phyloP scores from a whole-genome alignment of 1,140 invertebrate species.

The Lethrus apterus region DNA sequence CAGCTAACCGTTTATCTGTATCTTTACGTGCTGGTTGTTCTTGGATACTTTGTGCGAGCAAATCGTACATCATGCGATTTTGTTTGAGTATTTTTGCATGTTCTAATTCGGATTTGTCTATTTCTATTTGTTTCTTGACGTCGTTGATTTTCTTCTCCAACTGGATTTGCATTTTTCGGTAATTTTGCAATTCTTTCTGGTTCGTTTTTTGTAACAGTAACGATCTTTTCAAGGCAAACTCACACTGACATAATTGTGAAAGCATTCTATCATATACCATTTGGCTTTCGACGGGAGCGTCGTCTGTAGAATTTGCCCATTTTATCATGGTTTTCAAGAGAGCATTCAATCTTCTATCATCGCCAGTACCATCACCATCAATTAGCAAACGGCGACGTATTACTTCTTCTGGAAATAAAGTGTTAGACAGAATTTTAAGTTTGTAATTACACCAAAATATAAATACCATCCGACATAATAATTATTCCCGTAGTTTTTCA shows the following conservation, averaged over 20 bases:
- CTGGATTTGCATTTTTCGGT: slow-evolving; percentile 66
- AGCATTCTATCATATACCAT: slow-evolving; percentile 71
- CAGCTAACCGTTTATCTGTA: slow-evolving; percentile 66
- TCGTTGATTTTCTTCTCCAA: slow-evolving; percentile 70
- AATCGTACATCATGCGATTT: slow-evolving; percentile 89
- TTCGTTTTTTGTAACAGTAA: slow-evolving; percentile 74
- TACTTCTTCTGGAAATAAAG: slow-evolving; percentile 73
- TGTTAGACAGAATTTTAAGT: slow-evolving; percentile 6
- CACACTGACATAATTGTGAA: slow-evolving; percentile 75
- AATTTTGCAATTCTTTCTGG: slow-evolving; percentile 74
- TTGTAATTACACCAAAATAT: background rate
- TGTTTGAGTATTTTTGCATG: slow-evolving; percentile 77
- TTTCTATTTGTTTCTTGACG: slow-evolving; percentile 67
- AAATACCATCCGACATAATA: slow-evolving; percentile 13
- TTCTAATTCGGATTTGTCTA: slow-evolving; percentile 65
- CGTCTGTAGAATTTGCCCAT: slow-evolving; percentile 71
- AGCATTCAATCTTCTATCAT: slow-evolving; percentile 82
- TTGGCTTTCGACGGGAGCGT: slow-evolving; percentile 63
- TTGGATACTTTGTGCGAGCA: slow-evolving; percentile 81
- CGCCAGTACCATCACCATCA: slow-evolving; percentile 93
- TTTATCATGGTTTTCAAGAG: slow-evolving; percentile 83
- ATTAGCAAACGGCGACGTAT: slow-evolving; percentile 83
- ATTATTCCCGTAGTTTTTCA: too few species aligned
- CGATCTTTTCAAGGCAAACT: slow-evolving; percentile 83
- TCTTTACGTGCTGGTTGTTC: slow-evolving; percentile 82